A percentile compares a stretch with the other conserved stretches of the same genome.
phyloP scores from a whole-genome alignment of 2,797 vertebrate genomes.

The Eptatretus atami region DNA sequence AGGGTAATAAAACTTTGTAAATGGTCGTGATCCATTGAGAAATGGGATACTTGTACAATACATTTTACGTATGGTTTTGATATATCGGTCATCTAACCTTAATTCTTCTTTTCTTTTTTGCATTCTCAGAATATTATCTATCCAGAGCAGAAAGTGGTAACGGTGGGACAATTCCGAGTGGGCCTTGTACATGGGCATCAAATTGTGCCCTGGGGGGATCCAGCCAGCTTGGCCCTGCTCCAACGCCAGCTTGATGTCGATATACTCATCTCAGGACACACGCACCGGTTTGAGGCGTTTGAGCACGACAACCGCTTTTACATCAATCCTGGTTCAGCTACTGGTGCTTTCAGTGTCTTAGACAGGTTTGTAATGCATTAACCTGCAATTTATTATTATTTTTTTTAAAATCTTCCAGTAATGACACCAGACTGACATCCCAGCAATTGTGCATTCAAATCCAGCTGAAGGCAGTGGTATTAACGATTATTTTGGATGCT shows the following conservation, averaged over 20 bases:
- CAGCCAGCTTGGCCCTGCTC: slow-evolving; percentile 69
- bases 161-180: slow-evolving; percentile 91
- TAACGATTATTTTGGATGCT: too few species aligned
- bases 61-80: too few species aligned
- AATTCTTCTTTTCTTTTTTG: neutral
- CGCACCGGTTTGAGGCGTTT: slow-evolving; percentile 91
- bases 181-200: slow-evolving; percentile 92
- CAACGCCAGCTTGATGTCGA: slow-evolving; percentile 83
- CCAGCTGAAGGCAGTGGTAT: too few species aligned
- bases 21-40: too few species aligned
- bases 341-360: slow-evolving; percentile 74
- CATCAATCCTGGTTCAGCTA: slow-evolving; percentile 89
- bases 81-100: neutral
- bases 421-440: too few species aligned
- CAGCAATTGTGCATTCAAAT: too few species aligned
- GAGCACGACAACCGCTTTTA: slow-evolving; percentile 99
- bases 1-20: too few species aligned
- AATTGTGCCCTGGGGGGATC: slow-evolving; percentile 90
- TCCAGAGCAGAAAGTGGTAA: slow-evolving; percentile 93
- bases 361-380: slow-evolving; percentile 32
- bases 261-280: slow-evolving; percentile 95
- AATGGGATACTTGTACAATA: too few species aligned
- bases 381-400: too few species aligned
- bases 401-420: too few species aligned
- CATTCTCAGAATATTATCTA: neutral